phyloP scores from a whole-genome alignment of 2,888 invertebrate species.

The Adelognathus sp. region DNA sequence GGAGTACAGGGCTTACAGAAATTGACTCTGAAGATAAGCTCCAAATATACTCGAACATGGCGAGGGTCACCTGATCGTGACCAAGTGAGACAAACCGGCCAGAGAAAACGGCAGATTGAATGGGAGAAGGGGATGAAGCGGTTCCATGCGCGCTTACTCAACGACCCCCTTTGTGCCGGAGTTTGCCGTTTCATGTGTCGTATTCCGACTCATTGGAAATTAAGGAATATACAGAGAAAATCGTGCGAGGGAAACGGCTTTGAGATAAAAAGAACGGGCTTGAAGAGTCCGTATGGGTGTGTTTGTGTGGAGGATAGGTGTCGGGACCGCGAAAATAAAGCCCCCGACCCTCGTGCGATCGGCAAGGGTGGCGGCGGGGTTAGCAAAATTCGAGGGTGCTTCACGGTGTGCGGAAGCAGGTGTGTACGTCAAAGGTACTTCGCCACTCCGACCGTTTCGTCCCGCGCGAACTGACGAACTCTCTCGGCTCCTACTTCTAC shows the following conservation, averaged over 20 bases:
- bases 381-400: conserved; percentile 52
- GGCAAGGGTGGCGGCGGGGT: conserved; percentile 31
- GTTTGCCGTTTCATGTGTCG: conserved; percentile 80
- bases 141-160: conserved; percentile 57
- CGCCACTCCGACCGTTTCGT: conserved; percentile 33
- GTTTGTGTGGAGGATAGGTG: conserved; percentile 45
- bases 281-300: neutral
- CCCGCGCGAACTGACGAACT: conserved; percentile 48
- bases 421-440: conserved; percentile 60
- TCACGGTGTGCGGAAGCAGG: conserved; percentile 52
- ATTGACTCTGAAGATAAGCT: neutral
- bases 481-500: conserved; percentile 26
- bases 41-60: conserved; percentile 36
- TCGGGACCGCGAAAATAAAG: conserved; percentile 63
- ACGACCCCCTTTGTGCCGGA: conserved; percentile 76
- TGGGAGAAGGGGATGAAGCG: conserved; percentile 26
- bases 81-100: conserved; percentile 19
- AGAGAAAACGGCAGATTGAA: conserved; percentile 34
- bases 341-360: conserved; percentile 25
- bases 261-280: conserved; percentile 74
- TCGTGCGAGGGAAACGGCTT: conserved; percentile 77
- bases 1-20: neutral
- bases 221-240: conserved; percentile 75
- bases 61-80: conserved; percentile 14
- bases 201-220: conserved; percentile 81